Conservation (phyloP, 2,888 invertebrate species). For the Hartigia nigra region DNA sequence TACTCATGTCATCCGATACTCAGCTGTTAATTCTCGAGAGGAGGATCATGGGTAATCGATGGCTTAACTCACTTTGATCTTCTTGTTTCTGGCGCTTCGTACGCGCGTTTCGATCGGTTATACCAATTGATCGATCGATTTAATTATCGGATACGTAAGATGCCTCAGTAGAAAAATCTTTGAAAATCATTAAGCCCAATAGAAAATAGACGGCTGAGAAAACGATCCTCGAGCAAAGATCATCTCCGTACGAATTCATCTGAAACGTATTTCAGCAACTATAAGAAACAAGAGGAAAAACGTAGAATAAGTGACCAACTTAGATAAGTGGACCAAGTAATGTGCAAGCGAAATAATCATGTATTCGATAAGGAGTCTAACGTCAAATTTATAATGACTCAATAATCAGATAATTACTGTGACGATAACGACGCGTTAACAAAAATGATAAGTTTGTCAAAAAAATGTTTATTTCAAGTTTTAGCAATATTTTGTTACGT, state of each 20-base stretch:
- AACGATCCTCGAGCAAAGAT: background rate
- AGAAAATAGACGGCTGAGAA: background rate
- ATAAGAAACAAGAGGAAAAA: too few relatives aligned
- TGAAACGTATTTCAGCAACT: too few relatives aligned
- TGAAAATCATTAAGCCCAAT: slow-evolving; percentile 27
- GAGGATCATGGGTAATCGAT: background rate
- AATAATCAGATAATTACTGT: too few relatives aligned
- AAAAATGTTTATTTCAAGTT: too few relatives aligned
- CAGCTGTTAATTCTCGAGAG: too few relatives aligned
- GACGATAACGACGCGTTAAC: background rate
- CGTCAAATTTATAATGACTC: too few relatives aligned
- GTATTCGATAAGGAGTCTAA: too few relatives aligned
- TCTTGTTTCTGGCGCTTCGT: background rate
- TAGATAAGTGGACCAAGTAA: too few relatives aligned
- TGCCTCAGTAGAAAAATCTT: background rate
- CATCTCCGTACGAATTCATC: background rate
- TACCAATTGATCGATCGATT: slow-evolving; percentile 19
- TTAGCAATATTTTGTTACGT: too few relatives aligned
- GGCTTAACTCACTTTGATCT: background rate
- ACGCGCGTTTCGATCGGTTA: background rate
- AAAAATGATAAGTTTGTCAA: background rate
- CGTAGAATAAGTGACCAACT: too few relatives aligned
- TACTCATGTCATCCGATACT: too few relatives aligned
- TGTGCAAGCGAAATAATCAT: too few relatives aligned
- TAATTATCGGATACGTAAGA: slow-evolving; percentile 24